Evolutionary conservation across 2,888 invertebrate species (phyloP), one percentile per base, ranked within the genome.

Genomic region (Hedya salicella): DNA sequence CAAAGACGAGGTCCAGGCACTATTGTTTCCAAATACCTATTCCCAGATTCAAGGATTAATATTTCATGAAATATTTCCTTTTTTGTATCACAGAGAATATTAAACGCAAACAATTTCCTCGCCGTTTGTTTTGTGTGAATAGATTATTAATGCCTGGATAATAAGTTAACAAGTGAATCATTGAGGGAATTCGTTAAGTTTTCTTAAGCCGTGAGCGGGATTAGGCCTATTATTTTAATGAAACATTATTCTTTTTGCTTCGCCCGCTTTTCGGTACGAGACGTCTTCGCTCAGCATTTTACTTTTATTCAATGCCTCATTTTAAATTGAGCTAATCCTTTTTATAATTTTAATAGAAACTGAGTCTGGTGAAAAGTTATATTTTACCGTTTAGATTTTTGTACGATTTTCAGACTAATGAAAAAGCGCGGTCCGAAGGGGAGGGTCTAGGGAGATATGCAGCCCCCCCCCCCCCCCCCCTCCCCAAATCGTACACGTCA

Each of bases 151-250:
- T 75, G 71, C 71, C 70, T 53, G 73, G 73, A 76, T 79, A 78
- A 80, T 79, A 80, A 77, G 76, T 76, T 77, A 76, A 78, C 75
- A 74, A 75, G 73, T 72, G 70, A 75, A 78, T 78, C 74, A 77
- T 77, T 75, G 75, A 70, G 68, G 71, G 71, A 74, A 78, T 77
- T 79, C 73, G 74, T 77, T 72, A 78, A 73, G 73, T 64, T 74
- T 75, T 77, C 74, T 74, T 73, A 76, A 78, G 73, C 62, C 68
- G 74, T 71, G 8, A 54, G 36, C 19, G 17, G 9, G 46, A 75
- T 78, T 75, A 72, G 69, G 68, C 69, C 56, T 73, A 77, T 78
- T 78, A 77, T 77, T 76, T 77, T 61, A 61, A 66, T 60, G 60
- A 61, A 49, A 42, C 48, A 61, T 66, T 61, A 42, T 61, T 61